Evolutionary conservation across 2,888 invertebrate genomes (phyloP), one percentile per base, ranked within the genome.

Genomic region (Parochlus steinenii): DNA sequence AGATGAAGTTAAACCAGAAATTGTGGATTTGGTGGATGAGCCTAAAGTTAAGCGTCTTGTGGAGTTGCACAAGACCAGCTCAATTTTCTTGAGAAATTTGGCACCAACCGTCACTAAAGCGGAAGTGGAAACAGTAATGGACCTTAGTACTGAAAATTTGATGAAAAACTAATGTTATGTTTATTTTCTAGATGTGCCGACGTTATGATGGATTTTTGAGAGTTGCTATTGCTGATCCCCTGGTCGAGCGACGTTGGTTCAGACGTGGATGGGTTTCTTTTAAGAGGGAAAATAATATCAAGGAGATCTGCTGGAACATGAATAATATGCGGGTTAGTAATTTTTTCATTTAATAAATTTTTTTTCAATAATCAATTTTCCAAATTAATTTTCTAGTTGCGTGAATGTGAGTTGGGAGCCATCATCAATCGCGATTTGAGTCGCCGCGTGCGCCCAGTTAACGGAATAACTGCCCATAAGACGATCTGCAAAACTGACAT

Each of bases 181-280:
- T 33, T 26, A 27, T 38, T 40, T 48, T 42, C 14, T 51, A 81
- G 78, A 74, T 82, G 64, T 92, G 90, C 56, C 81, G 80, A 51
- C 79, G 81, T 28, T 92, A 85, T 49, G 80, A 82, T 18, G 98
- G 97, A 1, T 99, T 89, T 56, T 62, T 97, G 39, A 72, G 98
- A 33, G 89, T 97, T 8, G 93, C 95, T 1, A 70, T 98, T 37
- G 93, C 97, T 1, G 98, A 99, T 61, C 97, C 98, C 0, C 74
- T 92, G 49, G 86, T 92, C 0, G 98, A 98, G 53, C 70, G 95
- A 15, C 74, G 90, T 27, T 98, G 95, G 82, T 83, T 87, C 58
- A 75, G 98, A 10, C 74, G 97, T 31, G 98, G 95, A 25, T 98
- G 97, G 97, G 92, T 95, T 22, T 97, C 97, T 1, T 97, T 95